Evolutionary conservation across 2,797 vertebrate genomes (phyloP).

Genomic region (Darevskia mixta): DNA sequence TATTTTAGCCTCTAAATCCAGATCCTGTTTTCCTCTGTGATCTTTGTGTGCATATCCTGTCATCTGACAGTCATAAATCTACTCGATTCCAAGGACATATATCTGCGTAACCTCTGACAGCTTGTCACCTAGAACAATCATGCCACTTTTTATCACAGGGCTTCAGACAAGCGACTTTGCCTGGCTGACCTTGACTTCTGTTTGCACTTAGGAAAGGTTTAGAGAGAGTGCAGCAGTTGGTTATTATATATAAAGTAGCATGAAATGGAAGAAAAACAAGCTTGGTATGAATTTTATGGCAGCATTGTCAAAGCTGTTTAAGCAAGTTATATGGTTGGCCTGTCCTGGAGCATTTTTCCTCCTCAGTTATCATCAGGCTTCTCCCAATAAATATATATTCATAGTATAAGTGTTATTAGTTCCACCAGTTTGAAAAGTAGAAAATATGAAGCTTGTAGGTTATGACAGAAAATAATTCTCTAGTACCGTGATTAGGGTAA

Average conservation of each 20-base stretch:
- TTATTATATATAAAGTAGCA: neutral
- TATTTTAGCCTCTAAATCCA: conserved; percentile 36
- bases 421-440: conserved; percentile 3
- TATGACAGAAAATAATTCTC: neutral
- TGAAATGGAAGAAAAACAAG: conserved; percentile 18
- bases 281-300: neutral
- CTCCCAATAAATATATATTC: neutral
- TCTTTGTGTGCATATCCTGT: conserved; percentile 6
- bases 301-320: neutral
- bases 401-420: neutral
- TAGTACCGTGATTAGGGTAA: neutral
- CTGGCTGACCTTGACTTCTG: conserved; percentile 40
- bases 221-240: neutral
- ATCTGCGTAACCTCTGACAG: conserved; percentile 55
- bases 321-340: neutral
- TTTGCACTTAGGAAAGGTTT: conserved; percentile 20
- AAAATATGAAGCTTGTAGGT: neutral
- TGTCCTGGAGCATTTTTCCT: neutral
- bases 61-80: conserved; percentile 42
- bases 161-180: conserved; percentile 31
- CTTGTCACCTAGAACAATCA: conserved; percentile 41
- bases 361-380: neutral
- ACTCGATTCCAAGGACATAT: conserved; percentile 14
- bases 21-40: neutral
- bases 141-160: conserved; percentile 50